Conservation (phyloP, 2,113 vertebrate genomes). For the Rhizomys pruinosus region DNA sequence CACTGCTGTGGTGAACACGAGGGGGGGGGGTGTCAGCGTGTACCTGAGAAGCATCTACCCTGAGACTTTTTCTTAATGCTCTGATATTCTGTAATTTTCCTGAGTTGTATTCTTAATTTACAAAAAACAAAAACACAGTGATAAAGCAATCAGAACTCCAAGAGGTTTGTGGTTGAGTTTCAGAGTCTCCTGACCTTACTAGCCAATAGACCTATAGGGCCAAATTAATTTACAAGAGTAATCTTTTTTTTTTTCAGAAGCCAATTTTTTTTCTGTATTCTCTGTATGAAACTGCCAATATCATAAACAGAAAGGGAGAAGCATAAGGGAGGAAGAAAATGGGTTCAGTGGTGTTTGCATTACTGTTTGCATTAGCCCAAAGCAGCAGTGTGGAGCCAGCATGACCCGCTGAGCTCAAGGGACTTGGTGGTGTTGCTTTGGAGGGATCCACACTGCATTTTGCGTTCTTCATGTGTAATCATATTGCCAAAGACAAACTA, state of each 20-base stretch:
- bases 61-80: constrained; percentile 88
- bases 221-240: too few species aligned
- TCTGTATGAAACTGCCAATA: too few species aligned
- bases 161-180: too few species aligned
- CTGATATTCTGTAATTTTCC: constrained; percentile 89
- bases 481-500: constrained; percentile 99
- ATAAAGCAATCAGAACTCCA: constrained; percentile 88
- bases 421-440: too few species aligned
- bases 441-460: too few species aligned
- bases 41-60: constrained; percentile 88
- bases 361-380: too few species aligned
- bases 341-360: constrained; percentile 83
- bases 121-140: constrained; percentile 84
- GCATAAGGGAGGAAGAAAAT: constrained; percentile 82
- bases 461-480: constrained; percentile 97
- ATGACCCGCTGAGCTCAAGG: too few species aligned
- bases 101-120: constrained; percentile 86
- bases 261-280: too few species aligned
- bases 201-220: too few species aligned
- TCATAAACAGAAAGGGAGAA: constrained; percentile 86
- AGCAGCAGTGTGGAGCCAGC: too few species aligned
- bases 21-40: constrained; percentile 80
- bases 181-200: too few species aligned
- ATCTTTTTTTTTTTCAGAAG: too few species aligned
- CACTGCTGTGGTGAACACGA: constrained; percentile 85